Evolutionary conservation across 2,797 vertebrate species (phyloP).

Genomic region (Esox lucius): DNA sequence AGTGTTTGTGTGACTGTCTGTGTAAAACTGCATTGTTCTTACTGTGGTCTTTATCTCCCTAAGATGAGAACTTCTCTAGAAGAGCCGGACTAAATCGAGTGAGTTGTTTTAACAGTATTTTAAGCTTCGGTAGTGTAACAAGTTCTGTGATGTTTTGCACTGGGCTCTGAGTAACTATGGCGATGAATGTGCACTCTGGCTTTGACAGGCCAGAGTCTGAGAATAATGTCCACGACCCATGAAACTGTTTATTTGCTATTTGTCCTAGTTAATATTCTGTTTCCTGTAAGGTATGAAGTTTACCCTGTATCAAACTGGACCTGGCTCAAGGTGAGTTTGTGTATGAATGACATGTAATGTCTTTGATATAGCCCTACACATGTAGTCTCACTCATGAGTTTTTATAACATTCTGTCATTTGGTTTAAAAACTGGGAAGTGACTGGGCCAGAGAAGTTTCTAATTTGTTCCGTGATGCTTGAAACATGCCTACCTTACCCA

Average conservation of each 20-base stretch:
- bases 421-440: no score
- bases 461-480: no score
- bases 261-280: not conserved
- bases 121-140: not conserved
- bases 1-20: not conserved
- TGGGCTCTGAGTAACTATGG: conserved; percentile 54
- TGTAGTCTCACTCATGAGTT: no score
- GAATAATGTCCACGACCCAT: conserved; percentile 3
- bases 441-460: no score
- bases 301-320: not conserved
- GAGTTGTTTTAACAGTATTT: not conserved
- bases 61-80: not conserved
- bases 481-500: no score
- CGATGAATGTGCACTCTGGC: conserved; percentile 59
- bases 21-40: not conserved
- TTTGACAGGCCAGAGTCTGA: conserved; percentile 59
- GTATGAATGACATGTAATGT: no score
- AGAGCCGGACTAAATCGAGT: not conserved
- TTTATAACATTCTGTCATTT: no score
- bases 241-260: not conserved
- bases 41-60: not conserved
- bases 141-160: conserved; percentile 37
- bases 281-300: not conserved
- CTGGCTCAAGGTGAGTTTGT: not conserved
- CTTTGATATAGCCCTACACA: no score